Evolutionary conservation across 2,113 vertebrate genomes (phyloP).

Genomic region (Orientallactaga bullata): DNA sequence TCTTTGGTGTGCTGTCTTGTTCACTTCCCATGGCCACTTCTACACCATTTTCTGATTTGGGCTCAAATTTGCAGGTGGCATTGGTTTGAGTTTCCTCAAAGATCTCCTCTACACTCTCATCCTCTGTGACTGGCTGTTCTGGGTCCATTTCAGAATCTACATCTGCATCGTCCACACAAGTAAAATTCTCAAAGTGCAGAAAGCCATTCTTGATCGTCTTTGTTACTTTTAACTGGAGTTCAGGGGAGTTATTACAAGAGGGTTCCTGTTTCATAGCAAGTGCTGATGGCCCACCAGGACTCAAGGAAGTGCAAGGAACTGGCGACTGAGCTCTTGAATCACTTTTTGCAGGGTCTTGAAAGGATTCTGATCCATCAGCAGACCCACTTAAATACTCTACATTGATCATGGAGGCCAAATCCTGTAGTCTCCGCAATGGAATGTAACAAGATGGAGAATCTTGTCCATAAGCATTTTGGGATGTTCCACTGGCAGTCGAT

Average conservation of each 20-base stretch:
- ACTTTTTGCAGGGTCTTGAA: constrained; percentile 85
- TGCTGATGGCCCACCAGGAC: constrained; percentile 74
- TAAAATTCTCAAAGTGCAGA: constrained; percentile 82
- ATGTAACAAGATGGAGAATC: constrained; percentile 91
- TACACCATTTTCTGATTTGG: constrained; percentile 79
- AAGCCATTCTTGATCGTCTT: constrained; percentile 82
- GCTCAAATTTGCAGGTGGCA: constrained; percentile 79
- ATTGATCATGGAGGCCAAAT: constrained; percentile 94
- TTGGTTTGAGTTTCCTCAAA: constrained; percentile 78
- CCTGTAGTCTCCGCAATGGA: constrained; percentile 92
- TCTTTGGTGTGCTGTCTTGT: constrained; percentile 78
- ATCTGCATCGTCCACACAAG: constrained; percentile 82
- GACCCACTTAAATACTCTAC: constrained; percentile 88
- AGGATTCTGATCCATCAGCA: constrained; percentile 85
- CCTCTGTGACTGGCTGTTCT: constrained; percentile 82
- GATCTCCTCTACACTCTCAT: constrained; percentile 82
- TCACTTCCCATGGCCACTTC: constrained; percentile 77
- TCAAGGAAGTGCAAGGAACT: constrained; percentile 80
- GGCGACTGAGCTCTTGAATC: constrained; percentile 83
- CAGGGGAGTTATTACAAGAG: constrained; percentile 82
- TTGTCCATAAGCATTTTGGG: constrained; percentile 88
- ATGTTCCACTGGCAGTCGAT: constrained; percentile 85
- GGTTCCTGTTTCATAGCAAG: constrained; percentile 80
- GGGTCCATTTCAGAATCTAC: constrained; percentile 82
- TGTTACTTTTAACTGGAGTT: constrained; percentile 81